Percentiles rank a stretch among this genome's conserved stretches.
These are phyloP conservation scores for Lepus oiostolus DNA, from an alignment of 2,797 vertebrate species.

Conservation along the genomic window DNA sequence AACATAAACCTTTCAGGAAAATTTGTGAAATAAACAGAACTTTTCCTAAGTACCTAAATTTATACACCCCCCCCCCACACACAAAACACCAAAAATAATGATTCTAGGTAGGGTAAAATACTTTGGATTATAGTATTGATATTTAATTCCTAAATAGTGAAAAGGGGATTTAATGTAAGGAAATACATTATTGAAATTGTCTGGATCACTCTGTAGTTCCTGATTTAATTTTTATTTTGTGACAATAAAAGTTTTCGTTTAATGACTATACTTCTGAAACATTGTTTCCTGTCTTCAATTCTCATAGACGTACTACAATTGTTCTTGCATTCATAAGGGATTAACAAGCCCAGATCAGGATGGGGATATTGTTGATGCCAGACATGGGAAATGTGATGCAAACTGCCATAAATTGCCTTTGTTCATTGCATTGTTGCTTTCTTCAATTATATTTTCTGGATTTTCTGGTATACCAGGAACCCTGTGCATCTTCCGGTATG, in stretches of 20 bases:
- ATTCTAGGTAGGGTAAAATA: background rate
- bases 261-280: constrained; percentile 48
- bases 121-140: background rate
- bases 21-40: constrained; percentile 27
- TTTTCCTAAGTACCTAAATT: background rate
- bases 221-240: constrained; percentile 55
- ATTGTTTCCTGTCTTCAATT: constrained; percentile 23
- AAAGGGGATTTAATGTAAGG: background rate
- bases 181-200: background rate
- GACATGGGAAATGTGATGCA: constrained; percentile 42
- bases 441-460: constrained; percentile 47
- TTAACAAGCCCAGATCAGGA: constrained; percentile 33
- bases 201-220: background rate
- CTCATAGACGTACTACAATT: constrained; percentile 75
- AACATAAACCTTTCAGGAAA: background rate
- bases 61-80: background rate
- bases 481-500: constrained; percentile 69
- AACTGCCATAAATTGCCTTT: constrained; percentile 74
- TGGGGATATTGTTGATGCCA: constrained; percentile 65
- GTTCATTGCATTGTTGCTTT: constrained; percentile 72
- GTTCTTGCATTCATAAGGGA: constrained; percentile 78
- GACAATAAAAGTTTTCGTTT: background rate
- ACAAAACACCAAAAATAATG: background rate
- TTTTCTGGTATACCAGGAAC: background rate
- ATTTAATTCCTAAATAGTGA: constrained; percentile 38